Percentiles rank a stretch among this genome's conserved stretches.
Evolutionary conservation across 1,140 invertebrate genomes (phyloP).

Genomic region (Eriosoma lanigerum): DNA sequence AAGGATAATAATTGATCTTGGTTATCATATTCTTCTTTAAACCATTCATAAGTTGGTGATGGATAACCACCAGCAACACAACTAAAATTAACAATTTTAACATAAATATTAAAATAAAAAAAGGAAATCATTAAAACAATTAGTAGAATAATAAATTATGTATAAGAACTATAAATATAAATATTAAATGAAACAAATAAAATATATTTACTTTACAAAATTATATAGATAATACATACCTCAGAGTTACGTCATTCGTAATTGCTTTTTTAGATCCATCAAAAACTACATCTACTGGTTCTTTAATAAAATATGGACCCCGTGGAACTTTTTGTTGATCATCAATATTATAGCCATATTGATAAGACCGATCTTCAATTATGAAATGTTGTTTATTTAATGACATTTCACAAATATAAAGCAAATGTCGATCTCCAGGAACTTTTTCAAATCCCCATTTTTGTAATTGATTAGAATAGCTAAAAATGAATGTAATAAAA

Average conservation of each 20-base stretch:
- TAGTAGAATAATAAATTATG: background rate
- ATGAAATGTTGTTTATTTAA: conserved; percentile 67
- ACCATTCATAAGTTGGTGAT: conserved; percentile 89
- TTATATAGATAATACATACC: conserved; percentile 58
- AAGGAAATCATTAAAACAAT: background rate
- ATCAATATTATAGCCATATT: conserved; percentile 76
- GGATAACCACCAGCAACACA: conserved; percentile 89
- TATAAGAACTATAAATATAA: too few relatives aligned
- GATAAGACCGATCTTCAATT: conserved; percentile 73
- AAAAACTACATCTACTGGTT: conserved; percentile 80
- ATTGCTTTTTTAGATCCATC: conserved; percentile 73
- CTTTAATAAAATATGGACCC: conserved; percentile 84
- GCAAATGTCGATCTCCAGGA: conserved; percentile 70
- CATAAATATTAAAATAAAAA: conserved; percentile 53
- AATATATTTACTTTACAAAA: too few relatives aligned
- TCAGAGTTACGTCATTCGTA: conserved; percentile 74
- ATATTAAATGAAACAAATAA: too few relatives aligned
- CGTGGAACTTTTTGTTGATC: conserved; percentile 79
- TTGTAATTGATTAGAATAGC: conserved; percentile 70
- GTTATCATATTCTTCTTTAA: conserved; percentile 81
- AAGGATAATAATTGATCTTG: conserved; percentile 67
- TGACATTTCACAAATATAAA: conserved; percentile 88
- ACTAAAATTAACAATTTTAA: conserved; percentile 55
- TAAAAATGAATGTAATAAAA: too few relatives aligned
- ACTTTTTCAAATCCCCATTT: conserved; percentile 84